phyloP scores from a whole-genome alignment of 1,140 invertebrate species.

The Rhagoletis zephyria region DNA sequence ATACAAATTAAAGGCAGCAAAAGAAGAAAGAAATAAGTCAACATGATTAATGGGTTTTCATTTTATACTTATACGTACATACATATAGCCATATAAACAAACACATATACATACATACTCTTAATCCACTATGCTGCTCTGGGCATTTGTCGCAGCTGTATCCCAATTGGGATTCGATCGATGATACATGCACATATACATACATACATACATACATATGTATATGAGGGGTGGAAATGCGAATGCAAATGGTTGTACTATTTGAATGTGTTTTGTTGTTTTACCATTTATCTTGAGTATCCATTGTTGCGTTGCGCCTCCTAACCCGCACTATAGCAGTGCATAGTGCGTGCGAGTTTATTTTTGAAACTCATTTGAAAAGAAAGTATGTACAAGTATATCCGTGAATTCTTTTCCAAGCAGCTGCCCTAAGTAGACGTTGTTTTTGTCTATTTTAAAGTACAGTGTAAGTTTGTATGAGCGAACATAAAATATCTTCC shows the following conservation, averaged over 20 bases:
- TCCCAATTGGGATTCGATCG: neutral
- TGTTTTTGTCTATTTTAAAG: neutral
- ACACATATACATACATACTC: neutral
- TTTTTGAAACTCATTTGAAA: neutral
- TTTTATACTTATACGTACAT: conserved; percentile 14
- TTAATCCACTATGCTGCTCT: neutral
- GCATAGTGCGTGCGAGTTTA: neutral
- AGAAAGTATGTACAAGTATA: neutral
- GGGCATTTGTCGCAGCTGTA: conserved; percentile 3
- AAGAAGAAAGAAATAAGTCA: conserved; percentile 72
- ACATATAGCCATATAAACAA: neutral
- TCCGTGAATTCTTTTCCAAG: neutral
- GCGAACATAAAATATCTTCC: neutral
- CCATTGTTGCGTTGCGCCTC: neutral
- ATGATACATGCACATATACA: neutral
- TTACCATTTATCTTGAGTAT: conserved; percentile 8
- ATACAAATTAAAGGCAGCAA: conserved; percentile 52
- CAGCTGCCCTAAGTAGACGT: neutral
- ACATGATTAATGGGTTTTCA: conserved; percentile 69
- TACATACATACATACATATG: conserved; percentile 6
- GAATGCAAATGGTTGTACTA: conserved; percentile 38
- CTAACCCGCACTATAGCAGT: neutral
- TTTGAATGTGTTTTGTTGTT: neutral
- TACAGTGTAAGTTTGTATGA: too few species aligned
- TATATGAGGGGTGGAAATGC: neutral